Conservation (phyloP, 2,113 vertebrate genomes). For the Sorex fumeus region DNA sequence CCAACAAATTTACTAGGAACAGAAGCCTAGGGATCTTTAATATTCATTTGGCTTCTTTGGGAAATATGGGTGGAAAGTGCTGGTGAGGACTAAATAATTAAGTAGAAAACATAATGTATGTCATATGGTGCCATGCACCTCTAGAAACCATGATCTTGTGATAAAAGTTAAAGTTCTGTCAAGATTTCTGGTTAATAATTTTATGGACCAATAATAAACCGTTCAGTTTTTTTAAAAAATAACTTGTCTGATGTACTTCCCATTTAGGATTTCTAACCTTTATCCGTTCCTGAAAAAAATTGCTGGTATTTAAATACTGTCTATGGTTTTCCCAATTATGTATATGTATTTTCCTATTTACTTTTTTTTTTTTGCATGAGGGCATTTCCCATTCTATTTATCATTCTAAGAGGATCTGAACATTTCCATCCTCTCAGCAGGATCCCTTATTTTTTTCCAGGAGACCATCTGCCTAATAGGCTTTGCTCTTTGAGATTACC, state of each 20-base stretch:
- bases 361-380: conserved; percentile 68
- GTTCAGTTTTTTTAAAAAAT: background rate
- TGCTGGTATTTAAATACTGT: conserved; percentile 61
- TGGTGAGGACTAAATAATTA: background rate
- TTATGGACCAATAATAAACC: conserved; percentile 8
- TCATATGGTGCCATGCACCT: no score
- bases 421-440: conserved; percentile 81
- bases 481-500: conserved; percentile 80
- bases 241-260: background rate
- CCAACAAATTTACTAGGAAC: background rate
- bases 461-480: conserved; percentile 87
- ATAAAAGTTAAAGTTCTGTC: background rate
- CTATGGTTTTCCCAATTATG: conserved; percentile 67
- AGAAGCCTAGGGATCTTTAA: background rate
- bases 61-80: background rate
- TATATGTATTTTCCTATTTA: conserved; percentile 70
- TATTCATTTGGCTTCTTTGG: background rate
- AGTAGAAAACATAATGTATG: background rate
- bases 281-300: conserved; percentile 59
- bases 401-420: conserved; percentile 81
- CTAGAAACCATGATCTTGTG: no score
- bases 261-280: conserved; percentile 21
- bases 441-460: conserved; percentile 80
- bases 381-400: conserved; percentile 84
- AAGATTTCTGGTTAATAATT: conserved; percentile 21